Evolutionary conservation across 2,888 invertebrate genomes (phyloP).

Genomic region (Drosophila histrio): DNA sequence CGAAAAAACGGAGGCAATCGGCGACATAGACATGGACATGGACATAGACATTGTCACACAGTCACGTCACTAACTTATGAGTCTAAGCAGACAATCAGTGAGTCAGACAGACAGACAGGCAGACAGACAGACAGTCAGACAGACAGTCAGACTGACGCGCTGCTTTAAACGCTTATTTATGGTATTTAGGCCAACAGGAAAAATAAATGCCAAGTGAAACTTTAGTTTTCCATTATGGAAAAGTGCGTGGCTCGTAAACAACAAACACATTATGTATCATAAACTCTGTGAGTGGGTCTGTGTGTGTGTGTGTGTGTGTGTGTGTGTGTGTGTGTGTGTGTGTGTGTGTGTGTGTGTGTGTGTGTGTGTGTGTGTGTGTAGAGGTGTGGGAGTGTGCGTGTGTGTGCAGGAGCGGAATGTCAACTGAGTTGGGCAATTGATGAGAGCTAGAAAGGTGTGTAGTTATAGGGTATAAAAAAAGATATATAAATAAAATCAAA

Average conservation of each 20-base stretch:
- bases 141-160: slow-evolving; percentile 17
- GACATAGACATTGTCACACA: slow-evolving; percentile 11
- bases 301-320: slow-evolving; percentile 2
- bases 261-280: slow-evolving; percentile 48
- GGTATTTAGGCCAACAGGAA: slow-evolving; percentile 27
- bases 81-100: slow-evolving; percentile 31
- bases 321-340: not conserved
- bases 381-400: not conserved
- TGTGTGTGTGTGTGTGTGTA: not conserved
- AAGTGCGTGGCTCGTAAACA: slow-evolving; percentile 57
- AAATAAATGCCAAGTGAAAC: slow-evolving; percentile 15
- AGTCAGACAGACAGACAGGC: slow-evolving; percentile 9
- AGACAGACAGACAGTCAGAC: slow-evolving; percentile 2
- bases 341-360: not conserved
- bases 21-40: slow-evolving; percentile 8
- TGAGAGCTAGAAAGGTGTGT: no score
- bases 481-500: no score
- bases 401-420: slow-evolving; percentile 25
- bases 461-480: no score
- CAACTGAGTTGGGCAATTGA: not conserved
- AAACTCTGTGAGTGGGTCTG: slow-evolving; percentile 3
- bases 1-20: slow-evolving; percentile 9
- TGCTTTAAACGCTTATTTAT: slow-evolving; percentile 58
- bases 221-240: slow-evolving; percentile 47
- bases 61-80: slow-evolving; percentile 39